Evolutionary conservation across 2,113 vertebrate species (phyloP).

Genomic region (Neofelis nebulosa): DNA sequence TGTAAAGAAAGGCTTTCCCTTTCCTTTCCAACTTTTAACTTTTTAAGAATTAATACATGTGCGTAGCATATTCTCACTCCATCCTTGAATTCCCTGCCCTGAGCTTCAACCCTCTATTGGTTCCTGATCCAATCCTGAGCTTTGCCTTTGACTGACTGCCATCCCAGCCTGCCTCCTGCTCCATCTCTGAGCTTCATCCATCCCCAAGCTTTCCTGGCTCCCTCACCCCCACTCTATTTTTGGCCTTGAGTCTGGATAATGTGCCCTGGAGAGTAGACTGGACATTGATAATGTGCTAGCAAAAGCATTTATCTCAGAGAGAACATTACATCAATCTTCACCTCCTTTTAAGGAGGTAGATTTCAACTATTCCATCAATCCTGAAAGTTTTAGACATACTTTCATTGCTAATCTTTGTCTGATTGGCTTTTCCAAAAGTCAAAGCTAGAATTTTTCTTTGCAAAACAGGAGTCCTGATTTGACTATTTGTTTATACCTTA

Average conservation of each 20-base stretch:
- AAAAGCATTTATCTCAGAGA: neutral
- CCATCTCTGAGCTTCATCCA: neutral
- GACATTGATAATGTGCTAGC: neutral
- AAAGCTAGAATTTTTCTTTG: neutral
- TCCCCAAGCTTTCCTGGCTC: neutral
- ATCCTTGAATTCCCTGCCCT: neutral
- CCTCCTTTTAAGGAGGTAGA: neutral
- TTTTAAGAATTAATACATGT: neutral
- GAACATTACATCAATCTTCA: neutral
- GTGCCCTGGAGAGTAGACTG: neutral
- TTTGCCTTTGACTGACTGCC: neutral
- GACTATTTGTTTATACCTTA: neutral
- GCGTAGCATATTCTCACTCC: neutral
- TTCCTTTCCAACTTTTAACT: neutral
- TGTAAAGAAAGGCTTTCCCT: neutral
- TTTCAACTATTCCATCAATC: neutral
- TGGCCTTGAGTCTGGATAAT: neutral
- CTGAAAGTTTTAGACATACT: neutral
- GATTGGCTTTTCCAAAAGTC: neutral
- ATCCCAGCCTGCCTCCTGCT: neutral
- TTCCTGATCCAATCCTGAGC: neutral
- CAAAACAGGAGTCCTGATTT: neutral
- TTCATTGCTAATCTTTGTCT: conserved; percentile 1
- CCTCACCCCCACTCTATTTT: neutral
- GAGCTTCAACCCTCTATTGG: neutral